These are phyloP conservation scores for Drosophila navojoa DNA, from an alignment of 1,140 invertebrate species.

Conservation along the genomic window DNA sequence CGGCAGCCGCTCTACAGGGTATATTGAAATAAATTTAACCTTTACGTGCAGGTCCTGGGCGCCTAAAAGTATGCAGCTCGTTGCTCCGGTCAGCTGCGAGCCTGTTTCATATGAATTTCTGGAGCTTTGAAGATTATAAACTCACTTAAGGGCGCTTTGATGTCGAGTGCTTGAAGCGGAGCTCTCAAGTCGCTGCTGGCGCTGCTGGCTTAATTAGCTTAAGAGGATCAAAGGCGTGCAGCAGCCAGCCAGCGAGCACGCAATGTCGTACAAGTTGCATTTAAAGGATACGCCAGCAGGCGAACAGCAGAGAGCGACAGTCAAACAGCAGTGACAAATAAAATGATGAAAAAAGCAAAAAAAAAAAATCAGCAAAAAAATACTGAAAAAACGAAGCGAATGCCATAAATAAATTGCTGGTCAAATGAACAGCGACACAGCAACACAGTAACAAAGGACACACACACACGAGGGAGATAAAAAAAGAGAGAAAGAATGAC, in stretches of 20 bases:
- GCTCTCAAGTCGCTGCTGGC: slow-evolving; percentile 58
- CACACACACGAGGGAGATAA: slow-evolving; percentile 16
- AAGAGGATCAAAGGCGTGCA: slow-evolving; percentile 76
- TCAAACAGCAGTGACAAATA: not conserved
- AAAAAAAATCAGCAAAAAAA: slow-evolving; percentile 6
- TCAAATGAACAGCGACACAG: slow-evolving; percentile 55
- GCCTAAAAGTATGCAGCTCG: slow-evolving; percentile 40
- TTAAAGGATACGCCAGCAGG: slow-evolving; percentile 82
- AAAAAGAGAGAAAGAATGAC: slow-evolving; percentile 13
- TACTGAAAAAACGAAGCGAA: slow-evolving; percentile 7
- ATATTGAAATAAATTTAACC: slow-evolving; percentile 14
- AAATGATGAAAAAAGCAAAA: not conserved
- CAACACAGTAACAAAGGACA: slow-evolving; percentile 12
- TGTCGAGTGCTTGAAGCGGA: slow-evolving; percentile 57
- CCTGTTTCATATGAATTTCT: slow-evolving; percentile 78
- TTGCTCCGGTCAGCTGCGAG: slow-evolving; percentile 41
- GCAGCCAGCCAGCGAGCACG: slow-evolving; percentile 12
- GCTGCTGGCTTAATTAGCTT: slow-evolving; percentile 57
- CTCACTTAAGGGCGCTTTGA: slow-evolving; percentile 79
- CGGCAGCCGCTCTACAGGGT: not conserved
- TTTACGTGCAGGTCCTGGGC: slow-evolving; percentile 21
- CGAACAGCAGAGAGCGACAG: slow-evolving; percentile 49
- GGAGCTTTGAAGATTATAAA: slow-evolving; percentile 83
- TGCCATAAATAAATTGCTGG: slow-evolving; percentile 78
- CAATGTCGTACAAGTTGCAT: slow-evolving; percentile 73